These are phyloP conservation scores for Parochlus steinenii DNA, from an alignment of 2,888 invertebrate species.

Conservation along the genomic window DNA sequence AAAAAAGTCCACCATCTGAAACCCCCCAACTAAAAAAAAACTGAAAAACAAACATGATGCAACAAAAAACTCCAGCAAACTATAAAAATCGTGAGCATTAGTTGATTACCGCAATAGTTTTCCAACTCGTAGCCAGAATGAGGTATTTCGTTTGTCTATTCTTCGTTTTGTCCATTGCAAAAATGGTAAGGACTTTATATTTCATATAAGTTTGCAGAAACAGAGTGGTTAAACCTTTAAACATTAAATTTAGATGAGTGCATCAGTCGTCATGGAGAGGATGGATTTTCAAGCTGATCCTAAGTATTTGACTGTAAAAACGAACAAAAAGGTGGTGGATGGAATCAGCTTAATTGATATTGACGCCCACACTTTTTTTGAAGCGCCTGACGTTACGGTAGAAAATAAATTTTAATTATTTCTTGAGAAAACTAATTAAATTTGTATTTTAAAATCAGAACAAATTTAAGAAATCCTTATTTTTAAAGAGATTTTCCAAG, in stretches of 20 bases:
- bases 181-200: too few relatives aligned
- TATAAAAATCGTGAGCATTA: too few relatives aligned
- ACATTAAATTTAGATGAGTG: background rate
- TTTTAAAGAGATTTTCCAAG: background rate
- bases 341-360: background rate
- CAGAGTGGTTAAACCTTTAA: background rate
- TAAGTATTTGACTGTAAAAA: constrained; percentile 1
- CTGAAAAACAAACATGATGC: too few relatives aligned
- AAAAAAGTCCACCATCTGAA: too few relatives aligned
- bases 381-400: constrained; percentile 2
- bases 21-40: too few relatives aligned
- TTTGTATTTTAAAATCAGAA: background rate
- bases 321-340: background rate
- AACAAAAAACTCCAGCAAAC: too few relatives aligned
- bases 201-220: too few relatives aligned
- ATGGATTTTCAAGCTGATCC: constrained; percentile 1
- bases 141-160: too few relatives aligned
- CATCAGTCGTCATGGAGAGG: background rate
- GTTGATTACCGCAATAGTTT: too few relatives aligned
- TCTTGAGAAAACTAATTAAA: background rate
- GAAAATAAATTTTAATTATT: too few relatives aligned
- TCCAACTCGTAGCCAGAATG: too few relatives aligned
- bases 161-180: too few relatives aligned
- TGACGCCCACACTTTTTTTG: background rate
- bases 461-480: background rate